A percentile compares a stretch with the other conserved stretches of the same genome.
Conservation (phyloP, 2,888 invertebrate species). For the Ophioninae sp. region DNA sequence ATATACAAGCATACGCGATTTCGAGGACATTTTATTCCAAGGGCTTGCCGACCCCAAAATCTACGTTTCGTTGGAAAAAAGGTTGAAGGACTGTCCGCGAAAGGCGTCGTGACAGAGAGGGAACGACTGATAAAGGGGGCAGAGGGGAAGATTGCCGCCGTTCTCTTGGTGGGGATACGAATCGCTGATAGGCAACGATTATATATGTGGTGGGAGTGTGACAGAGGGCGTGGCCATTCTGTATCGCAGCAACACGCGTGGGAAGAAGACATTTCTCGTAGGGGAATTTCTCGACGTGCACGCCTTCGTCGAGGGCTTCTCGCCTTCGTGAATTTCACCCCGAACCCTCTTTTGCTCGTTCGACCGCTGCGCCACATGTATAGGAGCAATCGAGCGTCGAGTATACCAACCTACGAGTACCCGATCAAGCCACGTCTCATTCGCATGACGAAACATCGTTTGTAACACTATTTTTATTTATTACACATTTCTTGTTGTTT, state of each 20-base stretch:
- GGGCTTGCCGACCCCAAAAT: too few relatives aligned
- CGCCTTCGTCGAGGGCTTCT: constrained; percentile 54
- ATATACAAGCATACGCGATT: neutral
- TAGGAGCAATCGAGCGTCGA: neutral
- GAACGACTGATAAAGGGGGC: too few relatives aligned
- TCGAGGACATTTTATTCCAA: too few relatives aligned
- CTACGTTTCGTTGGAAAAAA: too few relatives aligned
- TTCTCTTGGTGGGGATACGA: constrained; percentile 56
- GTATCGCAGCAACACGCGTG: constrained; percentile 54
- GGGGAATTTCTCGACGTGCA: constrained; percentile 49
- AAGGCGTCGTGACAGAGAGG: constrained; percentile 69
- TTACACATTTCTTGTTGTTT: neutral
- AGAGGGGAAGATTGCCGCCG: neutral
- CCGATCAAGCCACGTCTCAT: neutral
- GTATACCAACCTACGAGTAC: neutral
- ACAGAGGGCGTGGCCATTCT: constrained; percentile 71
- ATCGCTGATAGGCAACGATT: constrained; percentile 59
- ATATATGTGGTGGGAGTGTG: constrained; percentile 62
- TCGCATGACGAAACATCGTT: neutral
- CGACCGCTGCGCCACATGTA: constrained; percentile 16
- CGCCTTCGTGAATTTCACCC: constrained; percentile 58
- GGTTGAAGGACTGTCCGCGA: too few relatives aligned
- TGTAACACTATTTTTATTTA: neutral
- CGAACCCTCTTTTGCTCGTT: constrained; percentile 52
- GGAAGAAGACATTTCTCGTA: constrained; percentile 71